Evolutionary conservation across 1,140 invertebrate species (phyloP).

Genomic region (Trichomalopsis sarcophagae): DNA sequence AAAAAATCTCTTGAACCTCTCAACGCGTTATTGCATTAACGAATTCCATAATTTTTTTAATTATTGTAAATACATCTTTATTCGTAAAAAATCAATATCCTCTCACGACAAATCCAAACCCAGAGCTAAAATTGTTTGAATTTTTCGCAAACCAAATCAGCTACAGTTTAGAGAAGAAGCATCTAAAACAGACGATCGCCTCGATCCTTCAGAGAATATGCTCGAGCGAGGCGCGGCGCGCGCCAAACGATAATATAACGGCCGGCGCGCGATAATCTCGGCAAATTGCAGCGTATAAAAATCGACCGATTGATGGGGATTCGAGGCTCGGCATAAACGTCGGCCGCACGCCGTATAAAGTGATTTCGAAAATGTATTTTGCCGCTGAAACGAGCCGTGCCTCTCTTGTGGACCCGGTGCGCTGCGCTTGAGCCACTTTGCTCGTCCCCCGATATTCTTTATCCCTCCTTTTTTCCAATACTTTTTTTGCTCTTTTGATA

Average conservation of each 20-base stretch:
- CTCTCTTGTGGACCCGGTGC: neutral
- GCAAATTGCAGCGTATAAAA: slow-evolving; percentile 41
- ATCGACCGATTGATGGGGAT: slow-evolving; percentile 6
- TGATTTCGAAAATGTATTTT: slow-evolving; percentile 25
- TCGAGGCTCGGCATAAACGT: neutral
- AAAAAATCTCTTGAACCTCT: neutral
- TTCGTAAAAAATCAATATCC: too few relatives aligned
- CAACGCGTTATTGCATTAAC: too few relatives aligned
- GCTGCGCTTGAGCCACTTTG: neutral
- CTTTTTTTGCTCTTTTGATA: neutral
- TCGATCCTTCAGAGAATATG: too few relatives aligned
- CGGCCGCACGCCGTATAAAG: slow-evolving; percentile 19
- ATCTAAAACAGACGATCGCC: too few relatives aligned
- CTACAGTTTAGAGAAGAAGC: too few relatives aligned
- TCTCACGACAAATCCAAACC: too few relatives aligned
- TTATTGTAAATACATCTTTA: too few relatives aligned
- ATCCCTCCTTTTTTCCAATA: neutral
- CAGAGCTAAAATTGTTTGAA: too few relatives aligned
- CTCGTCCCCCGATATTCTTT: too few relatives aligned
- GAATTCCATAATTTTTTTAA: too few relatives aligned
- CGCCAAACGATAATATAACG: neutral
- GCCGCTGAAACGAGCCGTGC: neutral
- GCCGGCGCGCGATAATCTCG: slow-evolving; percentile 27
- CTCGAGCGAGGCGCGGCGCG: neutral
- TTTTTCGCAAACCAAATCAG: too few relatives aligned